Base-by-base conservation (phyloP, 2,113 vertebrate genomes). In the Lampris megalopsis region DNA sequence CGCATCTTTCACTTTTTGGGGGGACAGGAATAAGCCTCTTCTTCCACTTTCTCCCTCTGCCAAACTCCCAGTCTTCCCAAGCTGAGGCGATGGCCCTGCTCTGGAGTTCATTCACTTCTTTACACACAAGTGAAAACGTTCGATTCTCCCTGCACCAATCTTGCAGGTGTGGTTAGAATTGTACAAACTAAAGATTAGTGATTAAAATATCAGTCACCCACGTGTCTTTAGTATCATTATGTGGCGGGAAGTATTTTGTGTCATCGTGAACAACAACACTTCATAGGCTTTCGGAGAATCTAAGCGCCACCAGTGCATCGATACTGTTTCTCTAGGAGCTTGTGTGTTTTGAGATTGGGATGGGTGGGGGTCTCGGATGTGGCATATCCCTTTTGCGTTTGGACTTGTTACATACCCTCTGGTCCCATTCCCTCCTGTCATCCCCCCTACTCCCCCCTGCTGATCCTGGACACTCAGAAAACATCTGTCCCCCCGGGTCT, bases 351-450 rank as follows among this genome's bases (percentile, higher is more conserved):
- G 57, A 37, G 13, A 56, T n/a, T 37, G 57, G 58, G 13, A 10
- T 2, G 6, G 24, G 0, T 6, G 36, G 4, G 24, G 57, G 40
- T 60, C 38, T 59, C 45, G 63, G 63, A 43, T n/a, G 48, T 58
- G 48, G n/a, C 49, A 52, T 50, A 9, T 58, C 52, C 38, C 24
- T 24, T 3, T 52, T 43, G 53, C 40, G 7, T 56, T 42, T 48
- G 38, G 50, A 2, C 56, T 52, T 4, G 9, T 52, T 66, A 52
- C 49, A 36, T 9, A 13, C 36, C 9, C 48, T 6, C 36, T 13
- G 35, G 63, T 66, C 24, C 62, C 38, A 80, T 73, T 64, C 48
- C 59, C 60, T 41, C 52, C 59, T 66, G 59, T 80, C 65, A 70
- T n/a, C 35, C 41, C 36, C 36, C 24, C 24, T 24, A 24, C 24